Evolutionary conservation across 2,888 invertebrate species (phyloP).

Genomic region (Oxystoma pomonae): DNA sequence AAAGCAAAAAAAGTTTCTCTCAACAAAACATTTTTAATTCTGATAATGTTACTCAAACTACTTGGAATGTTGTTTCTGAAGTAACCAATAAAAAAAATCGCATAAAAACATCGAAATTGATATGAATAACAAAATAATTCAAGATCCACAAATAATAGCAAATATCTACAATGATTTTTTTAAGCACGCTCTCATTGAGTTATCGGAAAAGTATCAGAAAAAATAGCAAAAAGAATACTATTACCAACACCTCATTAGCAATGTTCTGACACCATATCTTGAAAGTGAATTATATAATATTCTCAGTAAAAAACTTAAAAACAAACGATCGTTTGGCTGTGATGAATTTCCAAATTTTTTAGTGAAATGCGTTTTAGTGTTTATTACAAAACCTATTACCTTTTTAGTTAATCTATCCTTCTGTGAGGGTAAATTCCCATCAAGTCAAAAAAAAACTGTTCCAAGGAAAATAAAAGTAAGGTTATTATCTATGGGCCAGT

Average conservation of each 20-base stretch:
- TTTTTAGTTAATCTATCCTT: background rate
- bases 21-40: background rate
- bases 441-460: background rate
- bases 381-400: too few relatives aligned
- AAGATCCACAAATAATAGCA: background rate
- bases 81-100: background rate
- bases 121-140: background rate
- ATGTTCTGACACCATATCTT: background rate
- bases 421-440: background rate
- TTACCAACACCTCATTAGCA: too few relatives aligned
- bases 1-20: too few relatives aligned
- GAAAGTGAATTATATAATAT: background rate
- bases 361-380: background rate
- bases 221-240: too few relatives aligned
- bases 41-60: background rate
- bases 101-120: background rate
- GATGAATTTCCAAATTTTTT: too few relatives aligned
- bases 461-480: background rate
- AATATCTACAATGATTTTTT: too few relatives aligned
- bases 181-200: too few relatives aligned
- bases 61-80: background rate
- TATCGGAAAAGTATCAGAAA: too few relatives aligned
- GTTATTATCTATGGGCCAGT: background rate
- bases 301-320: background rate
- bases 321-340: too few relatives aligned